phyloP scores from a whole-genome alignment of 2,888 invertebrate genomes.

The Odontomyia ornata region DNA sequence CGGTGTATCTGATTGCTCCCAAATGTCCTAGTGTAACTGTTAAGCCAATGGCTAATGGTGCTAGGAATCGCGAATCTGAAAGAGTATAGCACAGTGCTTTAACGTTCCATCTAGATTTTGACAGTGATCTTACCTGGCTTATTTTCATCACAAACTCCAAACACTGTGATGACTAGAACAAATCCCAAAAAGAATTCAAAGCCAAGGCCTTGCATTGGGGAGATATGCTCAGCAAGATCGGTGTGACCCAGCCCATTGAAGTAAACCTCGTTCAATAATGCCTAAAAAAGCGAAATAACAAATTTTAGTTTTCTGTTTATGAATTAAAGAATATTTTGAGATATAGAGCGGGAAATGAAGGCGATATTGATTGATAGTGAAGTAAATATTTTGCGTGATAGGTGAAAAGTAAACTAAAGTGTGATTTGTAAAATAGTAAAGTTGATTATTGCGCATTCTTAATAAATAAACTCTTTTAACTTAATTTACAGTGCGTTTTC shows the following conservation, averaged over 20 bases:
- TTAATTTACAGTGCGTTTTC: too few species aligned
- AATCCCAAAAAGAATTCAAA: conserved; percentile 91
- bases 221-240: conserved; percentile 69
- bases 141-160: conserved; percentile 72
- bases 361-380: too few species aligned
- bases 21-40: conserved; percentile 86
- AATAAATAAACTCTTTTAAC: too few species aligned
- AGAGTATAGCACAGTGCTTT: not conserved
- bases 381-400: too few species aligned
- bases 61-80: conserved; percentile 81
- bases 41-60: conserved; percentile 87
- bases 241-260: conserved; percentile 77
- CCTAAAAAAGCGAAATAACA: conserved; percentile 61
- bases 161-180: conserved; percentile 88
- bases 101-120: not conserved
- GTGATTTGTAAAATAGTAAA: too few species aligned
- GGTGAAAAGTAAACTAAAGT: too few species aligned
- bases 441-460: too few species aligned
- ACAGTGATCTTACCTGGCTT: conserved; percentile 57
- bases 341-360: too few species aligned
- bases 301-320: not conserved
- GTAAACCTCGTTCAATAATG: conserved; percentile 72
- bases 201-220: conserved; percentile 83
- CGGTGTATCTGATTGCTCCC: conserved; percentile 84
- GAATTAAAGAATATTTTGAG: too few species aligned